Evolutionary conservation across 2,888 invertebrate species (phyloP), one percentile per base, ranked within the genome.

Genomic region (Steinernema carpocapsae): DNA sequence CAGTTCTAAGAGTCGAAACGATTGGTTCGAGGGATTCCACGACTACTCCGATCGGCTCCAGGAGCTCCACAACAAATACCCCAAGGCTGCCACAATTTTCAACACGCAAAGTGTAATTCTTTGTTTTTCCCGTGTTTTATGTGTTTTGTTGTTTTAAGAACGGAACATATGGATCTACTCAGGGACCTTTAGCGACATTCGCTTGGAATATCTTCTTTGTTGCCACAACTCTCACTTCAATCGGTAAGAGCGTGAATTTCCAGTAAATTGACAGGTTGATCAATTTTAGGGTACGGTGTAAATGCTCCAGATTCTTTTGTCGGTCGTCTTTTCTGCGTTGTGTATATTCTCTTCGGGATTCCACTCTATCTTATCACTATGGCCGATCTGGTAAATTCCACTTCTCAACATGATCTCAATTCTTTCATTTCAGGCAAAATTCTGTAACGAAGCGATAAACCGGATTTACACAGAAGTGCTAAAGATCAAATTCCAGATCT

Each of bases 381-480:
- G 72, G 85, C 86, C 2, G 87, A 87, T 77, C 74, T 85, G 81
- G 84, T 84, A 74, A 42, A 74, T 24, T n/a, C n/a, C 6, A 12
- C 3, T 29, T 51, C 70, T 37, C 17, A 3, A 29, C 48, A 51
- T 6, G 6, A 29, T 24, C 37, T 37, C 10, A 6, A 10, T 37
- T 37, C 1, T 37, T 26, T n/a, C 12, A 43, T 37, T 80, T 75
- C 48, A 84, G 84, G 86, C 86, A 12, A 86, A 86, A 73, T 86
- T 86, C 76, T 86, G 86, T 75, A 86, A 86, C 2, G 86, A 86
- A 64, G 76, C 80, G 2, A 86, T 86, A 82, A 86, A 86, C 74
- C 78, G 86, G 24, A 74, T 77, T 6, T 86, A 85, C 77, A 86
- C 85, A 0, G 86, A 86, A 71, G 79, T 81, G 19, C 78, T 86